Conservation (phyloP, 2,797 vertebrate species). For the Lophura swinhoii region DNA sequence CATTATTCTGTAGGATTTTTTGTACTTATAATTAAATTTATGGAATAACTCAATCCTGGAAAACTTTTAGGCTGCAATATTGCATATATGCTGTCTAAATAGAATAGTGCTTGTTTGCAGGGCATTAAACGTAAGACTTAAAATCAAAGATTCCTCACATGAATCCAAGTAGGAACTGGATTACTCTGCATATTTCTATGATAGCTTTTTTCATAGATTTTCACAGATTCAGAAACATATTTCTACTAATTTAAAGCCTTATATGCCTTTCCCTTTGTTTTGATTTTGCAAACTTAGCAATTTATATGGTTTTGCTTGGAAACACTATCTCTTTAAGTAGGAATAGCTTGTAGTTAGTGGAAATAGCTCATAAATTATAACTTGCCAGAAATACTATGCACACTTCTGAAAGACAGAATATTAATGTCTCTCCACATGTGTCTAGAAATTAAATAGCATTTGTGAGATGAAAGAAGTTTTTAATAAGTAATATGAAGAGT, state of each 20-base stretch:
- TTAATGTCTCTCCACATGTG: slow-evolving; percentile 27
- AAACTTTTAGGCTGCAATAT: not conserved
- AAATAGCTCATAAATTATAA: slow-evolving; percentile 3
- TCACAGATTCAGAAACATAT: not conserved
- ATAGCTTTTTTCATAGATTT: not conserved
- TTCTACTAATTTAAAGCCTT: not conserved
- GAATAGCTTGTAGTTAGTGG: not conserved
- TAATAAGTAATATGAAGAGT: slow-evolving; percentile 21
- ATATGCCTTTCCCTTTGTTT: not conserved
- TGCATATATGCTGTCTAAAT: not conserved
- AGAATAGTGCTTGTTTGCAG: not conserved
- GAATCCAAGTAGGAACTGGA: not conserved
- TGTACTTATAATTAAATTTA: not conserved
- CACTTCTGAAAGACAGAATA: not conserved
- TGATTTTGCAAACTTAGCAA: not conserved
- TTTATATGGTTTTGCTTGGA: not conserved
- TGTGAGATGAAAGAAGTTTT: slow-evolving; percentile 2
- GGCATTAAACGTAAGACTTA: not conserved
- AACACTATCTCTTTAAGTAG: not conserved
- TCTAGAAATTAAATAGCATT: slow-evolving; percentile 33
- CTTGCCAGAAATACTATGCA: not conserved
- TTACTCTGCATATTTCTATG: not conserved
- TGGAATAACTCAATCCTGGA: not conserved
- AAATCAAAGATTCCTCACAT: not conserved
- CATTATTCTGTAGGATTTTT: not conserved